Evolutionary conservation across 2,888 invertebrate genomes (phyloP).

Genomic region (Catotricha subobsoleta): DNA sequence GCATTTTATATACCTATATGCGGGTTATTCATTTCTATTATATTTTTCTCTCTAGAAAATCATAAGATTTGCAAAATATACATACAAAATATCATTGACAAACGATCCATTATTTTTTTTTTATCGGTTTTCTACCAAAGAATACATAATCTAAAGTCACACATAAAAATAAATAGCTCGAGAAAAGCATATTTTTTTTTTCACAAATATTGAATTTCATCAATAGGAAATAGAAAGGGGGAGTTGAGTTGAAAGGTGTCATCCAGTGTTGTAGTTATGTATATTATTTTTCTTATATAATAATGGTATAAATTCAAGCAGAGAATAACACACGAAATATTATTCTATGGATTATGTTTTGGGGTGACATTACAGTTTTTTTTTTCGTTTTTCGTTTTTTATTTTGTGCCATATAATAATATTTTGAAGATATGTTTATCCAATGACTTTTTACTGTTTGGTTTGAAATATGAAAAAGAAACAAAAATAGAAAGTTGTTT

Average conservation of each 20-base stretch:
- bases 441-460: constrained; percentile 1
- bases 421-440: constrained; percentile 4
- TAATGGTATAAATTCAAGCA: background rate
- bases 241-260: constrained; percentile 2
- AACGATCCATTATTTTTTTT: background rate
- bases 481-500: too few species aligned
- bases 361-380: constrained; percentile 1
- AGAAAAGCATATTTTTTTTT: background rate
- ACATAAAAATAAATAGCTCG: constrained; percentile 4
- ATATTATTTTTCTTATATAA: too few species aligned
- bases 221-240: background rate
- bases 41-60: too few species aligned
- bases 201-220: constrained; percentile 4
- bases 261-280: background rate
- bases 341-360: background rate
- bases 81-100: background rate
- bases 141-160: too few species aligned
- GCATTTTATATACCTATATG: too few species aligned
- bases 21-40: too few species aligned
- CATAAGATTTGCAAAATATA: too few species aligned
- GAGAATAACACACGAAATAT: too few species aligned
- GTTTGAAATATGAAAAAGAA: constrained; percentile 2
- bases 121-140: background rate
- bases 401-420: too few species aligned
- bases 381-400: too few species aligned